A percentile compares a stretch with the other conserved stretches of the same genome.
phyloP scores from a whole-genome alignment of 2,113 vertebrate genomes.

The Pedetes capensis region DNA sequence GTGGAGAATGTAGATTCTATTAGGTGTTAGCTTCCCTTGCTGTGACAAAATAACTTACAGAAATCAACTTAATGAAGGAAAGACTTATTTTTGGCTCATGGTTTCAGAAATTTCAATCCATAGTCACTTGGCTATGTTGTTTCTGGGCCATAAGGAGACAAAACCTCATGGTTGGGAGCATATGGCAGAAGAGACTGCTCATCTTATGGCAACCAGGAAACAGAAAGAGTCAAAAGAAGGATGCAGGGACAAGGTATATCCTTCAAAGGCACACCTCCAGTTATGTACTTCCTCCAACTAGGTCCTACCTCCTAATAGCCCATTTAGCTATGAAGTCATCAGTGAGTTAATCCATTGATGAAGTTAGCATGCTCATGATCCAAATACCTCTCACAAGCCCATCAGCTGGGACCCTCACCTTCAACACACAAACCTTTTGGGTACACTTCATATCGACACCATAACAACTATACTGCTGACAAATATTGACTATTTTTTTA shows the following conservation, averaged over 20 bases:
- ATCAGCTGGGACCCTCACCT: not conserved
- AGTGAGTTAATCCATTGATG: not conserved
- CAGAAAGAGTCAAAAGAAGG: not conserved
- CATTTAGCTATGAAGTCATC: not conserved
- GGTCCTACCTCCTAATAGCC: not conserved
- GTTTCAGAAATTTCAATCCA: not conserved
- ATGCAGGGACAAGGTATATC: not conserved
- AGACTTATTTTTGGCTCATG: not conserved
- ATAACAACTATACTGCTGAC: not conserved
- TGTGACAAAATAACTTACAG: not conserved
- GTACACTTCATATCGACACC: not conserved
- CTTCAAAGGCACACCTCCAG: not conserved
- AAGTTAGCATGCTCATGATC: not conserved
- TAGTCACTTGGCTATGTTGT: not conserved
- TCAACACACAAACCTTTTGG: not conserved
- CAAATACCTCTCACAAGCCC: not conserved
- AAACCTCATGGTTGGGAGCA: not conserved
- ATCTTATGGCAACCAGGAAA: not conserved
- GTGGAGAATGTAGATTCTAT: not conserved
- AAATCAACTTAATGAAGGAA: not conserved
- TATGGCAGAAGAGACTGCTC: not conserved
- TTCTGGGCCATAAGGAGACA: not conserved
- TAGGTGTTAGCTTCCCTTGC: not conserved
- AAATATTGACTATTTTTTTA: not conserved
- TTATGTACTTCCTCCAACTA: not conserved